phyloP scores from a whole-genome alignment of 2,113 vertebrate genomes.

The Climacteris rufus region DNA sequence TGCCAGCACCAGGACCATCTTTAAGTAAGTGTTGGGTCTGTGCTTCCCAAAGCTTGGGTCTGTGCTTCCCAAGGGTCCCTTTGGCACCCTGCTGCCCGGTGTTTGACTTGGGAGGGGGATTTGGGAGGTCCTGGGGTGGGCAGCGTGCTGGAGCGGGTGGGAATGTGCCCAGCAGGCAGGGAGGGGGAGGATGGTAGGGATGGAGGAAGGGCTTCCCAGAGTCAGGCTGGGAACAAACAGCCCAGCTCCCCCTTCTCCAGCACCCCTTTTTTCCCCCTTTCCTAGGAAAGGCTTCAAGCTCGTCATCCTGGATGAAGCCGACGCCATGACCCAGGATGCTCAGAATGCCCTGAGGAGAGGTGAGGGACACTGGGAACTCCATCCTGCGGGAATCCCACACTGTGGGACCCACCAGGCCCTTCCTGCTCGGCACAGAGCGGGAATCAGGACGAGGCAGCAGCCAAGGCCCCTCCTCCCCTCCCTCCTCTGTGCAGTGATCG shows the following conservation, averaged over 20 bases:
- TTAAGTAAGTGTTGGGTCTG: slow-evolving; percentile 80
- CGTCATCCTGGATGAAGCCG: slow-evolving; percentile 95
- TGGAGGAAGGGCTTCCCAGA: neutral
- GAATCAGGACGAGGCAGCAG: accelerated
- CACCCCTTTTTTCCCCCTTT: neutral
- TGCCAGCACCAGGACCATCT: slow-evolving; percentile 96
- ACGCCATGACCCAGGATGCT: slow-evolving; percentile 98
- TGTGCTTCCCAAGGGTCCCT: neutral
- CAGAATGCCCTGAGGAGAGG: slow-evolving; percentile 96
- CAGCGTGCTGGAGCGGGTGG: accelerated
- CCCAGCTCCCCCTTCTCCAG: neutral
- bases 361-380: slow-evolving; percentile 49
- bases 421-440: accelerated
- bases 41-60: neutral
- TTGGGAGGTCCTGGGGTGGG: neutral
- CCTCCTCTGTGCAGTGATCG: slow-evolving; percentile 80
- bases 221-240: neutral
- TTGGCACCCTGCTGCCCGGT: accelerated
- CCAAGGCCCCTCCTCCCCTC: neutral
- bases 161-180: neutral
- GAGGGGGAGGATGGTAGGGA: neutral
- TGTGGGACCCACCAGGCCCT: accelerated
- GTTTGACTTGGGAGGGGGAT: neutral
- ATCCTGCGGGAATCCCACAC: neutral
- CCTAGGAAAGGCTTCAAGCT: slow-evolving; percentile 94